These are phyloP conservation scores for Phoeniculus purpureus DNA, from an alignment of 2,797 vertebrate genomes.

Conservation along the genomic window DNA sequence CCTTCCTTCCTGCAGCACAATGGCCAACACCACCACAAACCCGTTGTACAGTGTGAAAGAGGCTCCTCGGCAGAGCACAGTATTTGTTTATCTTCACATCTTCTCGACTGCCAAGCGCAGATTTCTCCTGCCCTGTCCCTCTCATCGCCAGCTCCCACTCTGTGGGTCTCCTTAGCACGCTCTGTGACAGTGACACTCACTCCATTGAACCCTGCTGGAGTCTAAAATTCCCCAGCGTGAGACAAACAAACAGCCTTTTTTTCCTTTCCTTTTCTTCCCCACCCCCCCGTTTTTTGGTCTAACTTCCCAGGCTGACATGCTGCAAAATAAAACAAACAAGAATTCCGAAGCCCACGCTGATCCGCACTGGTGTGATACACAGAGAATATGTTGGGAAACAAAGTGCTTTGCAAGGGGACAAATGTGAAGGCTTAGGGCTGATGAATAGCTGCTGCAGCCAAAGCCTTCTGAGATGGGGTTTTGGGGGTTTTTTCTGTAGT, in stretches of 20 bases:
- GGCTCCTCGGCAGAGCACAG: background rate
- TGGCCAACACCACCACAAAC: background rate
- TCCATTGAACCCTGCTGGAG: constrained; percentile 43
- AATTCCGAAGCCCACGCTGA: constrained; percentile 50
- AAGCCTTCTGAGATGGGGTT: constrained; percentile 40
- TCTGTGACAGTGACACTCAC: constrained; percentile 52
- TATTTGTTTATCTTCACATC: constrained; percentile 45
- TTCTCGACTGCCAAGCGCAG: constrained; percentile 25
- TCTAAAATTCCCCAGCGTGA: constrained; percentile 43
- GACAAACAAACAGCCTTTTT: constrained; percentile 54
- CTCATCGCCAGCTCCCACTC: constrained; percentile 49
- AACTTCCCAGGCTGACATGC: constrained; percentile 51
- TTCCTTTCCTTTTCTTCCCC: background rate
- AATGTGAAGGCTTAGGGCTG: constrained; percentile 51
- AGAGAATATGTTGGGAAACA: constrained; percentile 61
- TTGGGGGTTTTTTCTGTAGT: background rate
- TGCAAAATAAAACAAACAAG: constrained; percentile 57
- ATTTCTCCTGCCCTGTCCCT: constrained; percentile 4
- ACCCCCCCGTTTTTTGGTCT: background rate
- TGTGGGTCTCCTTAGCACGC: constrained; percentile 16
- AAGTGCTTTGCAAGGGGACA: constrained; percentile 68
- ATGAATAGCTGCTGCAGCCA: constrained; percentile 62
- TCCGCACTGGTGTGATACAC: constrained; percentile 43
- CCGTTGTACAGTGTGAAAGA: constrained; percentile 22
- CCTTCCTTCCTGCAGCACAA: background rate